Percentiles rank a stretch among this genome's conserved stretches.
phyloP scores from a whole-genome alignment of 2,888 invertebrate species.

The Darwinula stevensoni region DNA sequence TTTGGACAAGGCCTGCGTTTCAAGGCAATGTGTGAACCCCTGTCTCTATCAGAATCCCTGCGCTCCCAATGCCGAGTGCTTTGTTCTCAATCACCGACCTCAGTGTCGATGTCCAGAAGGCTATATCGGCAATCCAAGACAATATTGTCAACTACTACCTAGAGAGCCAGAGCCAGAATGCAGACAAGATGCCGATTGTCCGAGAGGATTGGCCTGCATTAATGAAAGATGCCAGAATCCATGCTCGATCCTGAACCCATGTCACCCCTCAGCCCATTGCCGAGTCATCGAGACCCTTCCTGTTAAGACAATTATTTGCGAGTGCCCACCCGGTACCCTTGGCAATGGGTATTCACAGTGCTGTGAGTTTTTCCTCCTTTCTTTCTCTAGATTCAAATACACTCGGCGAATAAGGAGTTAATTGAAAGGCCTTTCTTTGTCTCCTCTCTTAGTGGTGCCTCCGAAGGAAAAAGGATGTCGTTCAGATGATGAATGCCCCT shows the following conservation, averaged over 20 bases:
- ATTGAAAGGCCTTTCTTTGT: background rate
- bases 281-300: conserved; percentile 11
- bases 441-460: background rate
- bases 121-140: conserved; percentile 10
- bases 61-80: conserved; percentile 22
- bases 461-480: conserved; percentile 3
- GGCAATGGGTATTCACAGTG: conserved; percentile 61
- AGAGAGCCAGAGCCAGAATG: conserved; percentile 14
- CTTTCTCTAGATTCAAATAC: background rate
- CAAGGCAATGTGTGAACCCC: conserved; percentile 45
- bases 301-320: conserved; percentile 22
- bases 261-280: conserved; percentile 18
- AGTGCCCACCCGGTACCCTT: conserved; percentile 47
- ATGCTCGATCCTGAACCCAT: conserved; percentile 12
- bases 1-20: conserved; percentile 45
- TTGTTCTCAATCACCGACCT: conserved; percentile 11
- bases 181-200: conserved; percentile 10
- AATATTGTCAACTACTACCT: conserved; percentile 34
- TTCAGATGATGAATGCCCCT: conserved; percentile 38
- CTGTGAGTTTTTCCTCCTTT: conserved; percentile 12
- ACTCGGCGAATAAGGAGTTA: background rate
- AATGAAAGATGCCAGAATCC: conserved; percentile 14
- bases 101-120: conserved; percentile 12
- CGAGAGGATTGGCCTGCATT: conserved; percentile 11
- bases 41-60: conserved; percentile 40